These are phyloP conservation scores for Phaenicophaeus curvirostris DNA, from an alignment of 2,797 vertebrate species.

Conservation along the genomic window DNA sequence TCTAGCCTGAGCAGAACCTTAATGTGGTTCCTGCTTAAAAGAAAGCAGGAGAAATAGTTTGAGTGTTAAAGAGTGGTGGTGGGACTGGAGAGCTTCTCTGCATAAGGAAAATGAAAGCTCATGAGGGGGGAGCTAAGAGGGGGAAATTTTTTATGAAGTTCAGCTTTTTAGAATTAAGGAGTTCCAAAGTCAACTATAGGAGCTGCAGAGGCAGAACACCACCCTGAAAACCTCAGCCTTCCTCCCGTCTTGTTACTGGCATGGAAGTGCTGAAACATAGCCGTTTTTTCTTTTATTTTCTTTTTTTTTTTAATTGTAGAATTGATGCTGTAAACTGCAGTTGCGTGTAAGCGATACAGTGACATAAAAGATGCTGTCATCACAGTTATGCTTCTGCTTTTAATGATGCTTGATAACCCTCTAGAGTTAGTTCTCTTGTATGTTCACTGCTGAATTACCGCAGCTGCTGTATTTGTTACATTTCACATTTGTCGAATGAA, in stretches of 20 bases:
- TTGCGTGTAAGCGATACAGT: background rate
- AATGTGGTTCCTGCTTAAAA: background rate
- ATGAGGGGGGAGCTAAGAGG: accelerated
- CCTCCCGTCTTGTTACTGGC: background rate
- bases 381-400: background rate
- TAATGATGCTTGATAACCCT: background rate
- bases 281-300: background rate
- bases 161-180: background rate
- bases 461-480: background rate
- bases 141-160: background rate
- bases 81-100: background rate
- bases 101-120: background rate
- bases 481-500: background rate
- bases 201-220: background rate
- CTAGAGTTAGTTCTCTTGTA: background rate
- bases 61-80: background rate
- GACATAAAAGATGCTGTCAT: background rate
- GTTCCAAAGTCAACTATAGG: background rate
- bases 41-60: background rate
- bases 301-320: background rate
- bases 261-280: background rate
- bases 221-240: background rate
- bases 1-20: background rate
- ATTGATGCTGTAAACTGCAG: background rate
- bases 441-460: background rate